Base-by-base conservation (phyloP, 2,797 vertebrate species). In the Rhabdophis nuchalis region DNA sequence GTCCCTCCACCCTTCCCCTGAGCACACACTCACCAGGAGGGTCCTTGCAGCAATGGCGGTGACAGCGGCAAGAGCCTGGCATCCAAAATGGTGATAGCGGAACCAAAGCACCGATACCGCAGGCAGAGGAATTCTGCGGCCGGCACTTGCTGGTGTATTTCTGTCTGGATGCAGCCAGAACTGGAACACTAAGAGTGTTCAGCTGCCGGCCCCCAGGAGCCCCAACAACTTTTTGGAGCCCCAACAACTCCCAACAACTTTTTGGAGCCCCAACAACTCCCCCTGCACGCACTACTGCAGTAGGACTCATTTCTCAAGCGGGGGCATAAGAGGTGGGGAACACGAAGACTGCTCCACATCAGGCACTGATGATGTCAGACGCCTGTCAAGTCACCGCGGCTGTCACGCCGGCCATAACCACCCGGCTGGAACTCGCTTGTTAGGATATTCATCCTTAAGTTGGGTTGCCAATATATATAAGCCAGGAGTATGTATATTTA, bases 61-160 rank as follows among this genome's bases (percentile, higher is more conserved):
- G 85, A 61, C 36, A 97, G 98, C 98, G 97, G 98, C 98, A 98
- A 97, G 98, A 98, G 98, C 97, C 97, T 98, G 98, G 98, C 99
- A 98, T 99, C 98, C 99, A 99, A 99, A 99, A 99, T 99, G 99
- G 99, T 98, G 98, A 98, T 98, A 97, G 97, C 97, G 98, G 94
- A 97, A 98, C 98, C 98, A 98, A 98, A 98, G 98, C 97, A 99
- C 99, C 97, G 98, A 98, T 98, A 98, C 98, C 93, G 98, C 98
- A 98, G 98, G 99, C 99, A 99, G 98, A 99, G 95, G 98, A 97
- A 98, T 99, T 98, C 98, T 95, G 50, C 89, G 89, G 58, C 61
- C 85, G 95, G 94, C 85, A 85, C 86, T 88, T 6, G 85, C 56
- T 91, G 86, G 10, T 41, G 89, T 29, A 29, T 68, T 85, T 68